Evolutionary conservation across 2,888 invertebrate species (phyloP).

Genomic region (Melanotus villosus): DNA sequence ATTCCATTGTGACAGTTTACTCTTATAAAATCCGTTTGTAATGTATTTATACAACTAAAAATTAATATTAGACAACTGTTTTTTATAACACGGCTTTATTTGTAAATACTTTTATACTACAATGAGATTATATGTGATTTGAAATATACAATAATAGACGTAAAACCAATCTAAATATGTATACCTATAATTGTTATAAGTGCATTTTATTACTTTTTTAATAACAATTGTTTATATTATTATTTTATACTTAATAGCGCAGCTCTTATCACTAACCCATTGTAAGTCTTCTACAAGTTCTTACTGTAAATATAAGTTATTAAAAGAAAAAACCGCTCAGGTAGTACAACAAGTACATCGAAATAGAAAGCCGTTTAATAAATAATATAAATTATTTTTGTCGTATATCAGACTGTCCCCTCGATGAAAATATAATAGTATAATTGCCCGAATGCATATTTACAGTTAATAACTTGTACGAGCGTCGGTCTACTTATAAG

Average conservation of each 20-base stretch:
- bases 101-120: conserved; percentile 39
- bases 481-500: conserved; percentile 31
- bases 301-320: conserved; percentile 23
- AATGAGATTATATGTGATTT: conserved; percentile 43
- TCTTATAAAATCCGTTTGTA: too few species aligned
- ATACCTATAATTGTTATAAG: conserved; percentile 36
- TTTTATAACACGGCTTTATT: conserved; percentile 24
- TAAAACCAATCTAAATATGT: conserved; percentile 34
- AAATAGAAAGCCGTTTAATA: not conserved
- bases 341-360: too few species aligned
- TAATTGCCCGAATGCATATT: too few species aligned
- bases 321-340: not conserved
- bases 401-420: too few species aligned
- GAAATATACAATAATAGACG: conserved; percentile 40
- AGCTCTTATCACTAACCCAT: conserved; percentile 12
- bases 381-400: not conserved
- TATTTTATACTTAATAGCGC: conserved; percentile 20
- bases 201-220: conserved; percentile 33
- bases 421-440: too few species aligned
- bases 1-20: too few species aligned
- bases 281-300: conserved; percentile 6
- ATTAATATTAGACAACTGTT: too few species aligned
- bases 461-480: conserved; percentile 5
- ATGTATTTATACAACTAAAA: too few species aligned
- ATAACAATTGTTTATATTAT: conserved; percentile 25